Conservation (phyloP, 92 coral and sea anemone species). For the Nematostella vectensis region DNA sequence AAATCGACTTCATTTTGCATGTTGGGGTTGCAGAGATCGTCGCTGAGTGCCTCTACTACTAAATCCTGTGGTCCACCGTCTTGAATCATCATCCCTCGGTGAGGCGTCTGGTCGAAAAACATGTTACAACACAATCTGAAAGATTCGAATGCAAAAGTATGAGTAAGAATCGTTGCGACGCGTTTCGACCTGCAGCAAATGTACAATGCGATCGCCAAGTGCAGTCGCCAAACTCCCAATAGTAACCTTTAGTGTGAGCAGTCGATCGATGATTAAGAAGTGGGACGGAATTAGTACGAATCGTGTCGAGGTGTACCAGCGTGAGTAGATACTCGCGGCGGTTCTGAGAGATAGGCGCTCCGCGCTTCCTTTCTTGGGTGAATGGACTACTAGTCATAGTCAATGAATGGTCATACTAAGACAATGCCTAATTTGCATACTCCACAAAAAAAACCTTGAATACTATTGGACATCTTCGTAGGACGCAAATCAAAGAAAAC, state of each 20-base stretch:
- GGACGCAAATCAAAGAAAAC: conserved; percentile 8
- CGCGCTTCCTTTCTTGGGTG: not conserved
- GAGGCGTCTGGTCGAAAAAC: conserved; percentile 64
- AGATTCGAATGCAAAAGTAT: conserved; percentile 28
- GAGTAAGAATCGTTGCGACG: too few species aligned
- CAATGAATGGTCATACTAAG: conserved; percentile 64
- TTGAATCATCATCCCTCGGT: conserved; percentile 44
- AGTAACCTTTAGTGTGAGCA: conserved; percentile 7
- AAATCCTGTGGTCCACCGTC: conserved; percentile 46
- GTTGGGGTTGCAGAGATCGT: conserved; percentile 61
- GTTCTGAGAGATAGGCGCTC: not conserved
- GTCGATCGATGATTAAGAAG: not conserved
- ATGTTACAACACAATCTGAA: conserved; percentile 76
- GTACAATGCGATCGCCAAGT: conserved; percentile 23
- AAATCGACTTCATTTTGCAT: conserved; percentile 60
- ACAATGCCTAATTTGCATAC: conserved; percentile 66
- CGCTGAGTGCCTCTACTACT: conserved; percentile 46
- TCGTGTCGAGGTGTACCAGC: not conserved
- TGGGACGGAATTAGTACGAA: conserved; percentile 1
- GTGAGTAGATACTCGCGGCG: conserved; percentile 13
- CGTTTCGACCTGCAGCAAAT: conserved; percentile 27
- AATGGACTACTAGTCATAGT: conserved; percentile 26
- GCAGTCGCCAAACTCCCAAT: conserved; percentile 4
- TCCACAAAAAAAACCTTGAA: conserved; percentile 12
- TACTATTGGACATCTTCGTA: conserved; percentile 22